Percentiles rank a stretch among this genome's conserved stretches.
phyloP scores from a whole-genome alignment of 2,797 vertebrate genomes.

The Tragopan temminckii region DNA sequence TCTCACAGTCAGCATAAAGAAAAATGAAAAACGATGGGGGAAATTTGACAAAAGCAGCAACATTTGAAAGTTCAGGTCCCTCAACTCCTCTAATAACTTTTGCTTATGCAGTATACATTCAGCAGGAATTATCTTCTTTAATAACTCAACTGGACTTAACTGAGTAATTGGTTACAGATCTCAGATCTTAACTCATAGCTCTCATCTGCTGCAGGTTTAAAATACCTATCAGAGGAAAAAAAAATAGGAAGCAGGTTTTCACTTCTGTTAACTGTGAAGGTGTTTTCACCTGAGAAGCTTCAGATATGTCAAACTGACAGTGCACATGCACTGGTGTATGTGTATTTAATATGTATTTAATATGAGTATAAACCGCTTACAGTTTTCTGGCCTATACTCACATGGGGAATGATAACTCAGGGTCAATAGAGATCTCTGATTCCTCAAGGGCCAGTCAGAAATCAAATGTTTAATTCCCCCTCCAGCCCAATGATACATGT shows the following conservation, averaged over 20 bases:
- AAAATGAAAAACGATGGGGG: background rate
- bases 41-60: slow-evolving; percentile 22
- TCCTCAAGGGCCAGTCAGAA: background rate
- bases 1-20: background rate
- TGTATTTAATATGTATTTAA: background rate
- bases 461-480: background rate
- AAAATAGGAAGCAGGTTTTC: background rate
- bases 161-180: background rate
- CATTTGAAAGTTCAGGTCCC: background rate
- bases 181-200: background rate
- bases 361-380: background rate
- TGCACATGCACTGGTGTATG: background rate
- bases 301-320: background rate
- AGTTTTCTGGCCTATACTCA: background rate
- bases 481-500: background rate
- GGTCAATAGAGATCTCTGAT: background rate
- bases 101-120: background rate
- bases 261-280: background rate
- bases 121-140: background rate
- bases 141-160: background rate
- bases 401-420: background rate
- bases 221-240: background rate
- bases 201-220: background rate
- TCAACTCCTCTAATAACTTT: background rate
- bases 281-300: slow-evolving; percentile 62